Conservation (phyloP, 1,140 invertebrate species). For the Achroia grisella region DNA sequence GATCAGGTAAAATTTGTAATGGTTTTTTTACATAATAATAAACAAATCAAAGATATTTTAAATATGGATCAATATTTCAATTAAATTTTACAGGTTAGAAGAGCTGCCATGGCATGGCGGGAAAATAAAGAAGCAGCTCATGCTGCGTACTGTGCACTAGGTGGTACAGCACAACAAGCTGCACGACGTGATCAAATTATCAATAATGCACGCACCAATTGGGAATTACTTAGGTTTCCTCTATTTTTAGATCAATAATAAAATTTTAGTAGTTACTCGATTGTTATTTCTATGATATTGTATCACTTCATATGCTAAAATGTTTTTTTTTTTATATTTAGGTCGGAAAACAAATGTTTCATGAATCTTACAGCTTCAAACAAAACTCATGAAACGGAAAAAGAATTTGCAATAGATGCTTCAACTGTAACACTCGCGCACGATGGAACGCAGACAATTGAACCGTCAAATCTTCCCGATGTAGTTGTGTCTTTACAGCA, state of each 20-base stretch:
- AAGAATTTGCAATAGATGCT: conserved; percentile 40
- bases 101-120: conserved; percentile 83
- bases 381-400: conserved; percentile 44
- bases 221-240: conserved; percentile 84
- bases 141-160: conserved; percentile 78
- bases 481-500: conserved; percentile 36
- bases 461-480: conserved; percentile 34
- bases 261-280: no score
- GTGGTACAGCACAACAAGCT: conserved; percentile 79
- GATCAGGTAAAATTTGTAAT: conserved; percentile 79
- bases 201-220: conserved; percentile 86
- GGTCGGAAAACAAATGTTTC: conserved; percentile 76
- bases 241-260: neutral
- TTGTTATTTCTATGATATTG: no score
- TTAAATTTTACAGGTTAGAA: conserved; percentile 76
- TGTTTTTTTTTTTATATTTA: no score
- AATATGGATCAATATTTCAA: no score
- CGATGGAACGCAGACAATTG: conserved; percentile 28
- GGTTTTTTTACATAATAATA: no score
- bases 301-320: no score
- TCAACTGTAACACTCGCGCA: conserved; percentile 22
- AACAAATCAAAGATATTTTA: no score
- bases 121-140: conserved; percentile 82
- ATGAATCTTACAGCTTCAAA: conserved; percentile 21
- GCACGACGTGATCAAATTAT: conserved; percentile 84